A percentile compares a stretch with the other conserved stretches of the same genome.
phyloP scores from a whole-genome alignment of 2,797 vertebrate species.

The Phrynocephalus forsythii region DNA sequence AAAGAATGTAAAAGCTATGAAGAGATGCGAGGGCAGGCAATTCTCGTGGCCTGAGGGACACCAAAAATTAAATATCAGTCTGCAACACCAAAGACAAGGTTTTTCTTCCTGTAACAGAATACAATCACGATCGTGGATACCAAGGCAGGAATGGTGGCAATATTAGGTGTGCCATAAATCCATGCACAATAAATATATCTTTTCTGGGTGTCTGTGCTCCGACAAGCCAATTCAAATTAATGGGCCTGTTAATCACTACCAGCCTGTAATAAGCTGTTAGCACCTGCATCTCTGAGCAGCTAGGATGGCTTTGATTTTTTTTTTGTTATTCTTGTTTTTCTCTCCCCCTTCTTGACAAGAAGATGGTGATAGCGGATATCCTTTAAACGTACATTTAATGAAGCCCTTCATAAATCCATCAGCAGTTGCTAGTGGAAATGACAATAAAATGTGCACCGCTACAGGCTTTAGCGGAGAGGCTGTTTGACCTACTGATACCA shows the following conservation, averaged over 20 bases:
- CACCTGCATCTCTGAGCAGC: slow-evolving; percentile 69
- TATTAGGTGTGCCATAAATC: neutral
- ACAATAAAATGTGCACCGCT: slow-evolving; percentile 67
- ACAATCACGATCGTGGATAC: neutral
- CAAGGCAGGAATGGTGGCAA: neutral
- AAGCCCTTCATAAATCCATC: slow-evolving; percentile 77
- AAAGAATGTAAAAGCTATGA: slow-evolving; percentile 1
- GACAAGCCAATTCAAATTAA: slow-evolving; percentile 63
- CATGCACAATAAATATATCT: slow-evolving; percentile 55
- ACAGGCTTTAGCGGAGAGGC: slow-evolving; percentile 38
- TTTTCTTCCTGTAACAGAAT: neutral
- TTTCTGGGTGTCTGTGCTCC: slow-evolving; percentile 28
- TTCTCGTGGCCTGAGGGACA: fast-evolving
- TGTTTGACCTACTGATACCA: slow-evolving; percentile 64
- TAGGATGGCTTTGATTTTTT: slow-evolving; percentile 68
- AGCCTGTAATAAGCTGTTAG: slow-evolving; percentile 67
- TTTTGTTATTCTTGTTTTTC: slow-evolving; percentile 20
- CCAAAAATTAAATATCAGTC: neutral
- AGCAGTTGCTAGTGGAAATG: slow-evolving; percentile 71
- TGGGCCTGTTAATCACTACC: slow-evolving; percentile 65
- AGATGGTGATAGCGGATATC: slow-evolving; percentile 73
- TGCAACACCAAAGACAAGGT: neutral
- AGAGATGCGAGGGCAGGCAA: fast-evolving
- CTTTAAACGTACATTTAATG: slow-evolving; percentile 77
- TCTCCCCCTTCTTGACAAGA: slow-evolving; percentile 59